phyloP scores from a whole-genome alignment of 1,140 invertebrate species.

The Camponotus floridanus region DNA sequence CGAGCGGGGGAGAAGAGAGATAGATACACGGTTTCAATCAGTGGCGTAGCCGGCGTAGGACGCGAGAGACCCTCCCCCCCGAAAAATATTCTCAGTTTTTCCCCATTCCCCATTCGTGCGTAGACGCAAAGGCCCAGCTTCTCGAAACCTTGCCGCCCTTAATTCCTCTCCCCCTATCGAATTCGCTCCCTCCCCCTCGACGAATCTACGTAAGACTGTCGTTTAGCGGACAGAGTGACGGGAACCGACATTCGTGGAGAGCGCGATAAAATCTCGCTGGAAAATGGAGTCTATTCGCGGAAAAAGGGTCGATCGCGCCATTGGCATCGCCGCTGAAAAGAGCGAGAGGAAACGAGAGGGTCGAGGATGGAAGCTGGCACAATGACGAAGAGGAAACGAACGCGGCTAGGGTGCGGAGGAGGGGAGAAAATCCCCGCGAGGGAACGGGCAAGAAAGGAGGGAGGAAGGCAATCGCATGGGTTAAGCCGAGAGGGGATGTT shows the following conservation, averaged over 20 bases:
- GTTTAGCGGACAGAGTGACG: neutral
- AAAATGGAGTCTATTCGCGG: neutral
- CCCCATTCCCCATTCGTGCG: too few species aligned
- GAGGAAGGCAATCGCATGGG: conserved; percentile 56
- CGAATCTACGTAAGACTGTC: neutral
- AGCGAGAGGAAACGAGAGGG: conserved; percentile 68
- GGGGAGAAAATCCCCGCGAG: conserved; percentile 41
- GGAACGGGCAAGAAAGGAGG: conserved; percentile 6
- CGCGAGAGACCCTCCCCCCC: neutral
- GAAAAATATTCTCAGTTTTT: neutral
- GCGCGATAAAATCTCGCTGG: neutral
- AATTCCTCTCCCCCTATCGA: neutral
- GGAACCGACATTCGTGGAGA: neutral
- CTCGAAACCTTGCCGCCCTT: neutral
- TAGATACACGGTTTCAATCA: conserved; percentile 60
- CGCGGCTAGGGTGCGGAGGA: conserved; percentile 30
- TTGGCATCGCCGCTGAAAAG: conserved; percentile 63
- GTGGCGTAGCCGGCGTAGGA: conserved; percentile 55
- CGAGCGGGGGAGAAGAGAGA: conserved; percentile 44
- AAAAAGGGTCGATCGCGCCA: conserved; percentile 60
- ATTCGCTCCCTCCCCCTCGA: neutral
- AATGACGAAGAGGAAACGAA: conserved; percentile 62
- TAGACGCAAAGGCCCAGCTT: neutral
- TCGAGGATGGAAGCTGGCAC: conserved; percentile 70
- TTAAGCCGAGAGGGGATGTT: conserved; percentile 66